These are phyloP conservation scores for Diploptera punctata DNA, from an alignment of 2,888 invertebrate species.

Conservation along the genomic window DNA sequence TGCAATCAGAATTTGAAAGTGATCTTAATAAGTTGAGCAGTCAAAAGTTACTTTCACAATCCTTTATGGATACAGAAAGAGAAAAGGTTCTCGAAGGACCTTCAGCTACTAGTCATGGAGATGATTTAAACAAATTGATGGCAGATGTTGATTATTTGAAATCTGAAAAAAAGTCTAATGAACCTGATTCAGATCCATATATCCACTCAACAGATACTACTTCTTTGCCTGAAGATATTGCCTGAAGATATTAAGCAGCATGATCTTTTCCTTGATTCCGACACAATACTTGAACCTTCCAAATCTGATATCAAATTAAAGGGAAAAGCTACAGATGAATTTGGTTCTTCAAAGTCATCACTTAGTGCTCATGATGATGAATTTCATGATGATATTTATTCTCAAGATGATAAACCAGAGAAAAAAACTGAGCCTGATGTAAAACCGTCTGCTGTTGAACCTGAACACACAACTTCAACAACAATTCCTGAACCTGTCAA, in stretches of 20 bases:
- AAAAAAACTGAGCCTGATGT: conserved; percentile 1
- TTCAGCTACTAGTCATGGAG: conserved; percentile 36
- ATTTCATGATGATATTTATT: background rate
- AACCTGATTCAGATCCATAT: background rate
- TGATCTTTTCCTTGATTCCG: conserved; percentile 22
- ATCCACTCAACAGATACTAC: background rate
- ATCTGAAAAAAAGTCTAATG: conserved; percentile 30
- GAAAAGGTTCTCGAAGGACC: conserved; percentile 51
- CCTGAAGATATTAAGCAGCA: background rate
- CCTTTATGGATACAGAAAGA: conserved; percentile 60
- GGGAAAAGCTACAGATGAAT: conserved; percentile 53
- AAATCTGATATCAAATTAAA: conserved; percentile 30
- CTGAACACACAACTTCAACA: background rate
- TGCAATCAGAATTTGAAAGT: conserved; percentile 11
- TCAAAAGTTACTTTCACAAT: conserved; percentile 43
- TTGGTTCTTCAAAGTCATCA: conserved; percentile 3
- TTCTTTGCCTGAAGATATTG: background rate
- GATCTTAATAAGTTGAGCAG: too few relatives aligned
- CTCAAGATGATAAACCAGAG: background rate
- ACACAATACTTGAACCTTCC: background rate
- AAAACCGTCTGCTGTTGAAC: background rate
- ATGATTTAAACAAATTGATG: background rate
- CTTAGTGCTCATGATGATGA: conserved; percentile 2
- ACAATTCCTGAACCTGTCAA: conserved; percentile 2
- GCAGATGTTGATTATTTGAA: conserved; percentile 24